Base-by-base conservation (phyloP, 2,888 invertebrate genomes). In the Idaea straminata region DNA sequence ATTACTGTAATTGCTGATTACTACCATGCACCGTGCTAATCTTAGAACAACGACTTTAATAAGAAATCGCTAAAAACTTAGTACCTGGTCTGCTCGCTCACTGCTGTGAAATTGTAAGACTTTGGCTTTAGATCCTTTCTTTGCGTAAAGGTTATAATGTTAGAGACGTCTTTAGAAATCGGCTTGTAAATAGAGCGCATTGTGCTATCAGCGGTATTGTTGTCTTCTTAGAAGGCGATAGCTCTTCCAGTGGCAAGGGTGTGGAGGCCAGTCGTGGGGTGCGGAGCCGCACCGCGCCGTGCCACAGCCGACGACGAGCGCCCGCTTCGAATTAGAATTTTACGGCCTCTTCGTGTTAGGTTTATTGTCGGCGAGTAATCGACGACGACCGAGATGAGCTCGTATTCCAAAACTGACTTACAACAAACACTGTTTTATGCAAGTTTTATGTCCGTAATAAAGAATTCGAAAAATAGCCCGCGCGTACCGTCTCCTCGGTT, bases 341-440 rank as follows among this genome's bases (percentile, higher is more conserved):
- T 89, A 91, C 87, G 84, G 82, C 85, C 89, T 90, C 89, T 92
- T 91, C 91, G 90, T 91, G 91, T 91, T 90, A 86, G 91, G 91
- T 91, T 91, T 91, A 91, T 83, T 86, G 89, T 88, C 86, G 85
- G 86, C 79, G 83, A 87, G 88, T 88, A 88, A 90, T 90, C 87
- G 86, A 83, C 85, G 84, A 85, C 88, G 88, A 86, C 88, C 89
- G 85, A 88, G 89, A 89, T 89, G 91, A 88, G 89, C 81, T 87
- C 88, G 89, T 88, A 88, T 89, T 87, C 91, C 88, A 86, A 88
- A 91, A 89, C 89, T 86, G 86, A 88, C 88, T 88, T 86, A 87
- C 86, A 87, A 83, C 89, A 90, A 88, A 90, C 89, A 90, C 74
- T 78, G 83, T 87, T 91, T 89, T 88, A 90, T 89, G 83, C 78